Evolutionary conservation across 2,888 invertebrate species (phyloP).

Genomic region (Lampropteryx suffumata): DNA sequence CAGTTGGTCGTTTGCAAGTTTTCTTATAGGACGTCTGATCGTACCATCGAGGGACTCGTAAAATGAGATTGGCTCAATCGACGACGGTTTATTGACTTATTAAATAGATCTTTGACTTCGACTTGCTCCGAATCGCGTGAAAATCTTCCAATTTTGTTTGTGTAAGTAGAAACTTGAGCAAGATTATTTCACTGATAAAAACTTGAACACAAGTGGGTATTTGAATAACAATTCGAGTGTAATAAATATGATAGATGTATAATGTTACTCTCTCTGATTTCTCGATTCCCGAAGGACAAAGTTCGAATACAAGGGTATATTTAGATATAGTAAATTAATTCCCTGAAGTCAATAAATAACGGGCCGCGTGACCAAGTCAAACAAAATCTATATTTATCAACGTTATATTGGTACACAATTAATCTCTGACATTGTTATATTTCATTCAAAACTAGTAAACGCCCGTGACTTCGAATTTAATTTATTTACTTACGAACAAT

Average conservation of each 20-base stretch:
- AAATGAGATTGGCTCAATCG: conserved; percentile 76
- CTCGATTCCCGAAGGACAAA: conserved; percentile 13
- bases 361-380: conserved; percentile 29
- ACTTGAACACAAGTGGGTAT: conserved; percentile 8
- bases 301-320: conserved; percentile 18
- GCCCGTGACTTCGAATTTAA: background rate
- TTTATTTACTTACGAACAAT: background rate
- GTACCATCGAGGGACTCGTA: conserved; percentile 68
- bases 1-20: conserved; percentile 56
- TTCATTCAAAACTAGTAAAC: background rate
- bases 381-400: conserved; percentile 25
- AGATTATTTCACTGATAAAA: conserved; percentile 13
- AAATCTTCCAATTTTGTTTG: conserved; percentile 49
- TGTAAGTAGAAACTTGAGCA: conserved; percentile 18
- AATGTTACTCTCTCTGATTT: conserved; percentile 15
- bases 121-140: conserved; percentile 48
- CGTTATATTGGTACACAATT: conserved; percentile 14
- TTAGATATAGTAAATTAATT: conserved; percentile 28
- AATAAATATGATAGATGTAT: conserved; percentile 21
- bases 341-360: conserved; percentile 33
- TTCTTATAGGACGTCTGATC: conserved; percentile 61
- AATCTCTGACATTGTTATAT: conserved; percentile 18
- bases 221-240: conserved; percentile 11
- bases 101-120: conserved; percentile 72
- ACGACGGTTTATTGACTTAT: conserved; percentile 75